A percentile compares a stretch with the other conserved stretches of the same genome.
These are phyloP conservation scores for Indri indri DNA, from an alignment of 2,113 vertebrate genomes.

Conservation along the genomic window DNA sequence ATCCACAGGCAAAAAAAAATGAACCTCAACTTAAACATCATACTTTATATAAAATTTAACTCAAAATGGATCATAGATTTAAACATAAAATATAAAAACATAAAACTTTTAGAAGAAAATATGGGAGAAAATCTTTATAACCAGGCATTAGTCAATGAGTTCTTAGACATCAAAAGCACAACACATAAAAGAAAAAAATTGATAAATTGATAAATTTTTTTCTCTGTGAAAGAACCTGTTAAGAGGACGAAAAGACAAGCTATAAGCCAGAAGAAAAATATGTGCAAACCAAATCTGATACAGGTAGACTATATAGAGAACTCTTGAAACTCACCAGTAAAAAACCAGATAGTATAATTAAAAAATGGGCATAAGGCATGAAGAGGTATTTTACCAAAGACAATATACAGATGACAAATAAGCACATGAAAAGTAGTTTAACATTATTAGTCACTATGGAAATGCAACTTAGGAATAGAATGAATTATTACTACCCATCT, in stretches of 20 bases:
- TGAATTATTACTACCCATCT: background rate
- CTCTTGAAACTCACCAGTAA: background rate
- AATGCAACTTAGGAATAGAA: background rate
- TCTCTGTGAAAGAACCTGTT: background rate
- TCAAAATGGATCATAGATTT: background rate
- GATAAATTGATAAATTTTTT: background rate
- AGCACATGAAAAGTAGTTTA: background rate
- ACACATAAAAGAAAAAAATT: background rate
- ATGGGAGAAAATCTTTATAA: background rate
- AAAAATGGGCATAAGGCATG: background rate
- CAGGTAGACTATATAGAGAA: background rate
- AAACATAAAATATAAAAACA: background rate
- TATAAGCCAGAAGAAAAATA: background rate
- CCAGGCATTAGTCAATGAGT: background rate
- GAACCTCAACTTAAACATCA: background rate
- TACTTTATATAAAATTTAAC: background rate
- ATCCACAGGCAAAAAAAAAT: background rate
- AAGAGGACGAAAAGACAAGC: background rate
- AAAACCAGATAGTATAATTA: background rate
- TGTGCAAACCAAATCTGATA: background rate
- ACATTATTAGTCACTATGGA: background rate
- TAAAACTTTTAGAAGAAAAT: background rate
- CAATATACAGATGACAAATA: background rate
- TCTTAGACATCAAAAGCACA: slow-evolving; percentile 15
- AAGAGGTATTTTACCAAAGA: background rate